These are phyloP conservation scores for Folsomia manolachei DNA, from an alignment of 2,888 invertebrate genomes.

Conservation along the genomic window DNA sequence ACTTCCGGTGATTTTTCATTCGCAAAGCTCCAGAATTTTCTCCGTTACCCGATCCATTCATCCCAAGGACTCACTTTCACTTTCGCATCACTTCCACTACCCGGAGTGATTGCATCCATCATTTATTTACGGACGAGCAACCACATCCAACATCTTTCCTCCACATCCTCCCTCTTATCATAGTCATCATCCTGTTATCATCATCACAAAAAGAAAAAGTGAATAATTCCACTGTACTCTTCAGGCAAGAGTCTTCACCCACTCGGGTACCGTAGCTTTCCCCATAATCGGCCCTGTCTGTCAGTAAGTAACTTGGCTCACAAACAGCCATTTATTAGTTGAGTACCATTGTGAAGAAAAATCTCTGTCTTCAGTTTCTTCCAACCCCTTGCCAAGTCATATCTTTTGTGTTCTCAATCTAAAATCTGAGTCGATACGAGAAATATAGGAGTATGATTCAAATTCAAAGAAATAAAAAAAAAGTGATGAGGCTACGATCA, in stretches of 20 bases:
- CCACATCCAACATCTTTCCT: neutral
- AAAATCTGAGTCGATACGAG: neutral
- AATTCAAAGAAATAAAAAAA: conserved; percentile 6
- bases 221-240: neutral
- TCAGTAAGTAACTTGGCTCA: no score
- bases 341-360: neutral
- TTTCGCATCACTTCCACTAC: neutral
- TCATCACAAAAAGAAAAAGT: conserved; percentile 3
- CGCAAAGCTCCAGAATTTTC: neutral
- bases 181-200: no score
- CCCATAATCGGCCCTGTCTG: neutral
- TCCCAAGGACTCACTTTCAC: neutral
- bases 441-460: no score
- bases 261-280: neutral
- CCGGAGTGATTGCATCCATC: neutral
- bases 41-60: neutral
- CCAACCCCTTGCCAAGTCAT: no score
- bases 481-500: no score
- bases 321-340: no score
- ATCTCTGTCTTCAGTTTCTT: neutral
- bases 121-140: neutral
- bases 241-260: no score
- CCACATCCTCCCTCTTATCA: neutral
- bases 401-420: neutral
- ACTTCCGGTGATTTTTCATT: neutral